Evolutionary conservation across 92 coral and sea anemone species (phyloP), one percentile per base, ranked within the genome.

Genomic region (Heteractis magnifica): DNA sequence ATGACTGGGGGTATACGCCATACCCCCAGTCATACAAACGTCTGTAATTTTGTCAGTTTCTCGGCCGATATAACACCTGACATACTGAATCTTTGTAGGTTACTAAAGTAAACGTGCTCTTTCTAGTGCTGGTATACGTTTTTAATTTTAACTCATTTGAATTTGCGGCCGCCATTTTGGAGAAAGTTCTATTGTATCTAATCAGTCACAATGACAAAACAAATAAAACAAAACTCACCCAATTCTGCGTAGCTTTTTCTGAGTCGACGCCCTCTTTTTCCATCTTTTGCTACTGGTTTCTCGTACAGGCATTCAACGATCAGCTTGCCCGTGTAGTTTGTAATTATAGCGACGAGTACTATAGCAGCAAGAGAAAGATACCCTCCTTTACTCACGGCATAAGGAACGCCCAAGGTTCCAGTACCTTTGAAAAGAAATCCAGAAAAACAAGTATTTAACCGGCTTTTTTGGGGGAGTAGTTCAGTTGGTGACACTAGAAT

Each of bases 281-380:
- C 93, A 51, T 85, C 89, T 4, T 80, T 88, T 2, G 77, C 87
- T 41, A 77, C 77, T 14, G 94, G 85, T 52, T 87, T 89, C 64
- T 90, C 97, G 72, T 97, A 97, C 88, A 97, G 81, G 84, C 99
- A 97, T 75, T 93, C 97, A 8, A 97, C 83, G 56, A 97, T 94
- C 48, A 97, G 90, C 76, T 97, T 97, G 6, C 99, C 99, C 48
- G 99, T 94, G 91, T 97, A 97, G 91, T 97, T 97, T 6, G 99
- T 94, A 60, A 97, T 82, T 41, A 93, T 20, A 52, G 97, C 97
- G 21, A 91, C 91, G 50, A 94, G 41, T 58, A 90, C 90, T 79
- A 97, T 94, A 34, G 97, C 98, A 41, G 83, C 95, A 19, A 97
- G 86, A 23, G 98, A 88, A 86, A 94, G 81, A 77, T 97, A 97